Conservation (phyloP, 2,888 invertebrate genomes). For the Candidula unifasciata region DNA sequence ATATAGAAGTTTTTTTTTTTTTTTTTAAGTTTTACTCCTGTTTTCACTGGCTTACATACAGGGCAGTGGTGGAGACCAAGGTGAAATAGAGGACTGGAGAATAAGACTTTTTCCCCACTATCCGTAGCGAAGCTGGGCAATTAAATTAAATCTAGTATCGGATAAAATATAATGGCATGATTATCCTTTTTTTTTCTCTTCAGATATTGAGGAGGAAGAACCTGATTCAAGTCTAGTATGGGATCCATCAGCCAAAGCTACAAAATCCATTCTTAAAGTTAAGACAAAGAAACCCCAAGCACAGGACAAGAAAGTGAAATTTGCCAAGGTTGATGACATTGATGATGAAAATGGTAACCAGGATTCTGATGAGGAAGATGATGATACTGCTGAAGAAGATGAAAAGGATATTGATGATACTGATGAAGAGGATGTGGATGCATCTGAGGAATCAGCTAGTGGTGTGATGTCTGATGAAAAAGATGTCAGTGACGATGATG, state of each 20-base stretch:
- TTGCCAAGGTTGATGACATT: constrained; percentile 10
- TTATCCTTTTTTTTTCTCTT: background rate
- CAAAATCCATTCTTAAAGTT: constrained; percentile 44
- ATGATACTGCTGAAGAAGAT: constrained; percentile 7
- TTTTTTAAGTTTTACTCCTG: no score
- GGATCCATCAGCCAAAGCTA: constrained; percentile 38
- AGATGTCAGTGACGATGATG: constrained; percentile 1
- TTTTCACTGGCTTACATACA: no score
- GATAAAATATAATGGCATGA: background rate
- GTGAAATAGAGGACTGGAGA: no score
- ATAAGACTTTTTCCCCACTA: no score
- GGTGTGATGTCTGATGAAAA: constrained; percentile 33
- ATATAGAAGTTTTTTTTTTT: no score
- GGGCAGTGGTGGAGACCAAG: no score
- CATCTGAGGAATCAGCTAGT: background rate
- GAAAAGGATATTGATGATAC: background rate
- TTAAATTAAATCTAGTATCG: no score
- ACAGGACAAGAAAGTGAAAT: constrained; percentile 28
- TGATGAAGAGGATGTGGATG: constrained; percentile 38
- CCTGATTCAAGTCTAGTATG: background rate
- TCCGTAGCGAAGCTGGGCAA: no score
- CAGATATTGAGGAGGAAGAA: constrained; percentile 4
- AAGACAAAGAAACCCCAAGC: constrained; percentile 18
- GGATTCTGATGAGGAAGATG: constrained; percentile 38
- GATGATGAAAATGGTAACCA: constrained; percentile 51